Conservation (phyloP, 2,113 vertebrate species). For the Xiphorhynchus elegans region DNA sequence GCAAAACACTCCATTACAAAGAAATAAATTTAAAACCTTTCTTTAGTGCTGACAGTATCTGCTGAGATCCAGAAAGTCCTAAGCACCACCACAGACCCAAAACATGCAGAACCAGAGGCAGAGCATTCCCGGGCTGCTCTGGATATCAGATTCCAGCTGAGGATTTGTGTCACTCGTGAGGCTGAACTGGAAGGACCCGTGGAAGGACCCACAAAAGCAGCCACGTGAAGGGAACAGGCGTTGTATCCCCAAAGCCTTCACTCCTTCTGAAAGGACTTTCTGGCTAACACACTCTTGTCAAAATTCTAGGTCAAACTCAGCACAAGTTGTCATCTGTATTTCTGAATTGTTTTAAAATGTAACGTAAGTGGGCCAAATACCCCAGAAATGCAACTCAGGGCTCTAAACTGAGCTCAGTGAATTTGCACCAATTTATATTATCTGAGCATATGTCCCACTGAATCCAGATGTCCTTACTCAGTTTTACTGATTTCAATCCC, state of each 20-base stretch:
- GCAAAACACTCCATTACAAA: background rate
- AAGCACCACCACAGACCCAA: background rate
- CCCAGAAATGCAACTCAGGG: background rate
- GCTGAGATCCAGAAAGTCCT: background rate
- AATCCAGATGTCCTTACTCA: background rate
- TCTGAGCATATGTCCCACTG: background rate
- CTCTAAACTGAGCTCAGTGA: background rate
- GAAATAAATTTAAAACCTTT: background rate
- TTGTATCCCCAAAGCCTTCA: background rate
- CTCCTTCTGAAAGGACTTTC: background rate
- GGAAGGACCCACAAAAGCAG: background rate
- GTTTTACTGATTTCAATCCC: background rate
- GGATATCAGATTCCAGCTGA: background rate
- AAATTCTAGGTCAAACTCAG: background rate
- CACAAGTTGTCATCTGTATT: background rate
- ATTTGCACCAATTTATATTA: background rate
- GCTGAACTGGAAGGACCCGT: background rate
- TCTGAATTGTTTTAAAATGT: background rate
- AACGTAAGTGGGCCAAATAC: background rate
- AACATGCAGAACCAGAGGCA: background rate
- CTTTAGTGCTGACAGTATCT: background rate
- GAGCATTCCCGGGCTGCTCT: background rate
- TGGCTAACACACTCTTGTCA: background rate
- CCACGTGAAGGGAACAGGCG: background rate
- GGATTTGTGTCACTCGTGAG: background rate